Base-by-base conservation (phyloP, 2,888 invertebrate species). In the Ornithoptera priamus region DNA sequence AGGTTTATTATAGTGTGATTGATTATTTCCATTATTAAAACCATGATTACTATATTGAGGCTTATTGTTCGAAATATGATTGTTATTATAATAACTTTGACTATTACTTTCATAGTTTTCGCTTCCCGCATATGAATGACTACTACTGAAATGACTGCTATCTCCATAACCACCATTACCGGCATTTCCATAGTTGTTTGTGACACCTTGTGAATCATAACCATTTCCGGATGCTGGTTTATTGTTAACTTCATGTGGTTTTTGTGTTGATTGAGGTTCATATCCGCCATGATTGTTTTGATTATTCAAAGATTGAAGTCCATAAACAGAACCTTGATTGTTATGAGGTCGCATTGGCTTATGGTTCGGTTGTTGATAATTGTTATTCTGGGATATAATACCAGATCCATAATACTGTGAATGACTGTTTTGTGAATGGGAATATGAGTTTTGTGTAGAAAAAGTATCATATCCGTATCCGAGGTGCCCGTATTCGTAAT, bases 401-500 rank as follows among this genome's bases (percentile, higher is more conserved):
- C 69, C 64, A 18, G 72, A 68, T 1, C 68, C 81, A 74, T 74
- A 81, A 68, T 75, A 74, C 63, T 74, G 72, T 4, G 75, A 78
- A 36, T 79, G 77, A 66, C 71, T 81, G 4, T 71, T 82, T 53
- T 84, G 83, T 1, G 78, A 77, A 50, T 84, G 83, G 0, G 76
- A 74, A 65, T 84, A 79, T 0, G 83, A 79, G 71, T 81, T 81
- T 60, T 86, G 85, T 62, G 77, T 83, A 0, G 82, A 80, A 64
- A 83, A 83, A 10, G 76, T 77, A 8, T 81, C 85, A 62, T 83
- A 85, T 0, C 82, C 84, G 60, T 82, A 80, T 59, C 81, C 81
- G 68, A 78, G 78, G 39, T 74, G 72, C 12, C 76, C 78, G 63
- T 79, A 81, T 7, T 80, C 80, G 64, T 78, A 80, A 72, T 77